These are phyloP conservation scores for Lasioglossum lativentre DNA, from an alignment of 2,888 invertebrate genomes.

Conservation along the genomic window DNA sequence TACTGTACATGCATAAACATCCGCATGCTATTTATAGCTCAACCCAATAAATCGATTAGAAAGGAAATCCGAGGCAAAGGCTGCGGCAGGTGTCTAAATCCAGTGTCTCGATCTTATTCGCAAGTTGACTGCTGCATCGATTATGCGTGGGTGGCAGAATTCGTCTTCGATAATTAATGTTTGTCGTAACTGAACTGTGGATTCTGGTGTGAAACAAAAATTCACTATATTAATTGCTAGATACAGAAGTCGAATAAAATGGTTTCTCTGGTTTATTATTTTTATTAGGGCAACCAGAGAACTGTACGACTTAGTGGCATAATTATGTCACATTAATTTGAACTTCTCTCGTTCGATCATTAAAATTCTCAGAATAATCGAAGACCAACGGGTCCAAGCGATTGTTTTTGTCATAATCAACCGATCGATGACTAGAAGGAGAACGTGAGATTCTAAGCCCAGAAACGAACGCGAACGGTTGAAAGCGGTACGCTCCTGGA, in stretches of 20 bases:
- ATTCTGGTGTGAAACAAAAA: neutral
- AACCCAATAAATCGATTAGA: neutral
- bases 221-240: no score
- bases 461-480: neutral
- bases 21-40: neutral
- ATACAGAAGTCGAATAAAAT: no score
- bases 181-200: no score
- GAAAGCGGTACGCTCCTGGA: slow-evolving; percentile 4
- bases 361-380: neutral
- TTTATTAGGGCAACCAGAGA: neutral
- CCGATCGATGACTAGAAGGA: neutral
- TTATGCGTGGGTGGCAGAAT: neutral
- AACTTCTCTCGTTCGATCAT: neutral
- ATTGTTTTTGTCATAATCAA: neutral
- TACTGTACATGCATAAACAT: neutral
- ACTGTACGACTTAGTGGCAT: neutral
- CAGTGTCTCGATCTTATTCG: neutral
- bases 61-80: neutral
- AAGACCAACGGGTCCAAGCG: neutral
- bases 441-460: neutral
- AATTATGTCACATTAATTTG: neutral
- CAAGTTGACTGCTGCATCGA: neutral
- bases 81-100: neutral
- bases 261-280: no score
- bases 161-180: neutral